Evolutionary conservation across 2,113 vertebrate species (phyloP), one percentile per base, ranked within the genome.

Genomic region (Hucho hucho): DNA sequence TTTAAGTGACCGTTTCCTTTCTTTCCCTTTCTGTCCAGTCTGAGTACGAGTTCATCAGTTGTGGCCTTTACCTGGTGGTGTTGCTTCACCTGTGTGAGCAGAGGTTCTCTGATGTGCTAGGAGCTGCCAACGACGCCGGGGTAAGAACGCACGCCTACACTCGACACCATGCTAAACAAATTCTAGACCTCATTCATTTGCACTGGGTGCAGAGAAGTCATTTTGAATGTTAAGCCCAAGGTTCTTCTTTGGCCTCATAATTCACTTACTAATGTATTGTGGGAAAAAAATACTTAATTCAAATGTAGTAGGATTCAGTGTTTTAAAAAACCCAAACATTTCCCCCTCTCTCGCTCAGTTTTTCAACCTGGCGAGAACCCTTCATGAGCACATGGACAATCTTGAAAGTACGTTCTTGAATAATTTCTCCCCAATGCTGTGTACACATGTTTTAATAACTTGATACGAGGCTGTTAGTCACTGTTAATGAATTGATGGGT

Each of bases 361-460:
- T 92, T 97, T 98, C 95, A 97, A 97, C 95, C 95, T 99, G 95
- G 96, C 96, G 93, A 96, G 96, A 95, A 95, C 96, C 92, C 96
- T 98, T 94, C 96, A 98, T 84, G 96, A 96, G 92, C 95, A 98
- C 95, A 97, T 98, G 96, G 97, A 98, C 95, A 96, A 95, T 95
- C 95, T 97, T 91, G 96, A 98, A 97, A 97, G 98, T 98, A 98
- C 18, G 93, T 93, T 79, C 4, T 18, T 65, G 80, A 72, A 75
- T 7, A 64, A 18, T 14, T 78, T 73, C 64, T 75, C 63, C 79
- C 61, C 29, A 47, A 1, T 78, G 69, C 37, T 66, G 25, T 53
- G 18, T 25, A 5, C 74, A 14, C 53, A 29, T 29, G 28, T 26
- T 37, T 72, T 77, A 16, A 6, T 22, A 5, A 29, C 58, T 61